Evolutionary conservation across 2,888 invertebrate genomes (phyloP).

Genomic region (Apeira syringaria): DNA sequence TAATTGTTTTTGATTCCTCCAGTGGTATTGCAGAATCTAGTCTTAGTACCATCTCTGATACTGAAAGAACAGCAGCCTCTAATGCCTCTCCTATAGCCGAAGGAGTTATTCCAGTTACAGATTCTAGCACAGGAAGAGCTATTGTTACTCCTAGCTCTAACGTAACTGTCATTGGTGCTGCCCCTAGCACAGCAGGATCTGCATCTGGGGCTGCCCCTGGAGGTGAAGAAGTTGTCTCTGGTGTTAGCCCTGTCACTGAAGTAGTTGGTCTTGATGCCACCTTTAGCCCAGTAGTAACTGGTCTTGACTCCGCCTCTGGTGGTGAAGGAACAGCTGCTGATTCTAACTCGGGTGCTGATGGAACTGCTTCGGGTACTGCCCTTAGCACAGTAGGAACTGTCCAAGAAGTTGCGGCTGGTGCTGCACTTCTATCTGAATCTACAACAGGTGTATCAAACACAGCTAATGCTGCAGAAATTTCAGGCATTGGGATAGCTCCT

Average conservation of each 20-base stretch:
- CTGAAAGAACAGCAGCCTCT: neutral
- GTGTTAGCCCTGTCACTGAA: neutral
- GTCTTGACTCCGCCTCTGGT: neutral
- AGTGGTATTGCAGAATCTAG: conserved; percentile 3
- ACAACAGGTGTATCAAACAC: too few species aligned
- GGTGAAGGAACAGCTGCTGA: neutral
- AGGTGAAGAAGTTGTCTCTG: neutral
- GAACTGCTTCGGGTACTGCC: neutral
- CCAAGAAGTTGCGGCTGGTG: too few species aligned
- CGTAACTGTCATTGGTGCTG: neutral
- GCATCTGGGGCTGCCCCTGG: neutral
- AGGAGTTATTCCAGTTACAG: neutral
- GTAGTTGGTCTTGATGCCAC: too few species aligned
- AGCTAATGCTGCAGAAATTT: too few species aligned
- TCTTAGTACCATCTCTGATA: neutral
- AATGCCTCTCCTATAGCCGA: neutral
- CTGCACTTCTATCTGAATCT: too few species aligned
- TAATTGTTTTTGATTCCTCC: conserved; percentile 1
- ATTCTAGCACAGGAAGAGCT: neutral
- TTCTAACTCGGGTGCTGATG: neutral
- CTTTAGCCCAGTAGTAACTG: neutral
- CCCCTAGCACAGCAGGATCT: neutral
- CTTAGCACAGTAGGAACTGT: too few species aligned
- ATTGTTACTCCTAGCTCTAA: neutral
- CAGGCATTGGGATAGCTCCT: too few species aligned